Base-by-base conservation (phyloP, 2,113 vertebrate genomes). In the human (Homo sapiens) region DNA sequence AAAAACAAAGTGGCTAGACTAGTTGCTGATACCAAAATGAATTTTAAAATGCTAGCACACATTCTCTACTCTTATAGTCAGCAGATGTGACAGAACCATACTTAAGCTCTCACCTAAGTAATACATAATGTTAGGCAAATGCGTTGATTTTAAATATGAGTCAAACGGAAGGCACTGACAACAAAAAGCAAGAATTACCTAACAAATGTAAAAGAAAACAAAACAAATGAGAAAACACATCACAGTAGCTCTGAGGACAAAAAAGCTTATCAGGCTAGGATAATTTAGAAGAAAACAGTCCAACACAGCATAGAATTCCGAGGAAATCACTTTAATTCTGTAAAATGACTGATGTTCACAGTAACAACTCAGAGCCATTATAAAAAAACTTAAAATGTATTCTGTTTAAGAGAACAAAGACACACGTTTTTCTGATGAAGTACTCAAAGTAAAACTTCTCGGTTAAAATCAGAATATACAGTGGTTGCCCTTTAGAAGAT, bases 151-250 rank as follows among this genome's bases (percentile, higher is more conserved):
- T 64, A 64, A 64, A 64, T 64, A 64, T 64, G 61, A 64, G 61
- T 64, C 61, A 64, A 64, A 64, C 61, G 32, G 61, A 64, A 64
- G 12, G 5, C 6, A 89, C 6, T 12, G 1, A 76, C 6, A 89
- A 61, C 17, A 92, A 81, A 96, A 90, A 43, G 32, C 4, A 92
- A 89, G 30, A 70, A 88, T 73, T 90, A 96, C 23, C 11, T 75
- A 84, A 76, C 8, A 89, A 95, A 96, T 43, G 30, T 75, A 93
- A 94, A 43, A 90, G 27, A 92, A 95, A 93, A 55, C 52, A 89
- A 79, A 88, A 66, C n/a, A 43, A 89, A 64, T 13, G 12, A 64
- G 27, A 32, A 64, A 80, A 55, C 14, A 55, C 30, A 79, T 87
- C 10, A 66, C 45, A 97, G 55, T 61, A 93, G 70, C 17, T 22